Evolutionary conservation across 2,888 invertebrate genomes (phyloP), one percentile per base, ranked within the genome.

Genomic region (Lepeophtheirus nordmannii): DNA sequence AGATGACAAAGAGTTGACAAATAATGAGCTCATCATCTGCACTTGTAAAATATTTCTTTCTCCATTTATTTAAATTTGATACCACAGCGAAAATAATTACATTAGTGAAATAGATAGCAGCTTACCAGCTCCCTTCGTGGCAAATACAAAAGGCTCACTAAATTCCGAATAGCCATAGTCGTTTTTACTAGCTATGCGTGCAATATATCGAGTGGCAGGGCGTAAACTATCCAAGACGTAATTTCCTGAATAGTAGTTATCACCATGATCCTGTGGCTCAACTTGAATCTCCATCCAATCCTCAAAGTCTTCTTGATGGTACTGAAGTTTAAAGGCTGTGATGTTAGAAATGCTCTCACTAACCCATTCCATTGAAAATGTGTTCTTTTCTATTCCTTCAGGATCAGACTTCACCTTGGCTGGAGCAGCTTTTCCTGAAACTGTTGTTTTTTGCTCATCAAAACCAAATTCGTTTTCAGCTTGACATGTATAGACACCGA

Each of bases 101-200:
- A n/a, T n/a, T n/a, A n/a, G n/a, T n/a, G n/a, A 30, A 30, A 30
- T 30, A 30, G 30, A 30, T 30, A 30, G 30, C 3, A 30, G 7
- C 57, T 62, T 39, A 62, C 62, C 62, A 17, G 62, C 62, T 62
- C 62, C 62, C 41, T 40, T 62, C 2, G 62, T 62, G 9, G 20
- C 38, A 62, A 62, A 62, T 12, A 17, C 30, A 20, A 62, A 62
- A 10, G 38, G 20, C 17, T 62, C 17, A 17, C 39, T 39, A n/a
- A 38, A 62, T 17, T 62, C 40, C 40, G n/a, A 22, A 41, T 39
- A 62, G 17, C 62, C 62, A 39, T 62, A 62, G 38, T 62, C 62
- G 41, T 62, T 62, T 38, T 62, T 62, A 20, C 62, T 62, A 9
- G 62, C 38, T 40, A 62, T 30, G 20, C 62, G 38, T 10, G 40